Conservation (phyloP, 2,797 vertebrate species). For the Furcifer pardalis region DNA sequence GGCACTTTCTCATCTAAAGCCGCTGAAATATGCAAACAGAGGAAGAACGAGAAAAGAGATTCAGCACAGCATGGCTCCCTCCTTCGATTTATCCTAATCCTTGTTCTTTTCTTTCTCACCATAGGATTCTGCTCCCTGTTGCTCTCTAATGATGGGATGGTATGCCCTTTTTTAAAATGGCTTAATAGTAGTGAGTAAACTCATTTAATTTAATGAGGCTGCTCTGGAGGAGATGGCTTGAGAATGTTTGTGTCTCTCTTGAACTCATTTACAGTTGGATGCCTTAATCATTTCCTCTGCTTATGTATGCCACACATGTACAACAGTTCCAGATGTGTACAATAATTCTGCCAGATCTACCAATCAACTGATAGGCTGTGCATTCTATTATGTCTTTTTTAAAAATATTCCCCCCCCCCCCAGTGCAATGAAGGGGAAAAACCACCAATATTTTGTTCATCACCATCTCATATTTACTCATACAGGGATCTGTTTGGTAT, state of each 20-base stretch:
- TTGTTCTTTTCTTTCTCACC: constrained; percentile 36
- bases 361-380: not conserved
- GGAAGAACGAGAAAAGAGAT: constrained; percentile 22
- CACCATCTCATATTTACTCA: not conserved
- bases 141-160: constrained; percentile 31
- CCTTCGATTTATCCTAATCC: constrained; percentile 51
- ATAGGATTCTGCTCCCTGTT: constrained; percentile 14
- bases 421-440: not conserved
- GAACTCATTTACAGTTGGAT: constrained; percentile 42
- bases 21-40: constrained; percentile 49
- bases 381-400: constrained; percentile 14
- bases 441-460: not conserved
- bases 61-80: constrained; percentile 14
- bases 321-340: not conserved
- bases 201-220: constrained; percentile 2
- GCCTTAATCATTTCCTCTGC: not conserved
- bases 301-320: constrained; percentile 47
- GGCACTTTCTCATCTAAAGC: constrained; percentile 44
- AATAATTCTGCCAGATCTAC: constrained; percentile 22
- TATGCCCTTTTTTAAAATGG: not conserved
- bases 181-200: not conserved
- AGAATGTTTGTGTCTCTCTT: constrained; percentile 22
- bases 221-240: not conserved
- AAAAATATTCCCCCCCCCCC: too few species aligned
- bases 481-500: constrained; percentile 22